phyloP scores from a whole-genome alignment of 2,888 invertebrate genomes.

The Hipparchia semele region DNA sequence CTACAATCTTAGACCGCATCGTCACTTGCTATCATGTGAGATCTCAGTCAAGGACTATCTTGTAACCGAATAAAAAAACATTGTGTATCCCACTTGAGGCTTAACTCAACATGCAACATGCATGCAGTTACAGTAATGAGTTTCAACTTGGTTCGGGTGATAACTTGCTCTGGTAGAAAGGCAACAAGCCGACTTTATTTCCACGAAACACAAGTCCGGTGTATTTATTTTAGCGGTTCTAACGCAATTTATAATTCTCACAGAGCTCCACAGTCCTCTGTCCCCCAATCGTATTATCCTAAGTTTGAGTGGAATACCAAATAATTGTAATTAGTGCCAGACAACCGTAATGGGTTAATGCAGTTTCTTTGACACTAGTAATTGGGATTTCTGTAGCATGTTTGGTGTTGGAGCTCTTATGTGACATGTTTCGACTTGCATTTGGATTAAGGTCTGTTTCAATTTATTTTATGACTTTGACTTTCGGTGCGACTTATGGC shows the following conservation, averaged over 20 bases:
- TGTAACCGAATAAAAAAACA: no score
- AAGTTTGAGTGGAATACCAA: slow-evolving; percentile 37
- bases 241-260: slow-evolving; percentile 29
- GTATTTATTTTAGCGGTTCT: slow-evolving; percentile 25
- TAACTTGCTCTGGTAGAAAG: not conserved
- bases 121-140: no score
- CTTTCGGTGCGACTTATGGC: not conserved
- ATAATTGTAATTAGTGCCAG: slow-evolving; percentile 37
- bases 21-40: no score
- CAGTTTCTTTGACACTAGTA: slow-evolving; percentile 9
- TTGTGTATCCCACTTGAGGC: no score
- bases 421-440: no score
- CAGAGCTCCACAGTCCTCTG: slow-evolving; percentile 20
- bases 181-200: not conserved
- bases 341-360: not conserved
- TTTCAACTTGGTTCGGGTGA: not conserved
- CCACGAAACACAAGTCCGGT: not conserved
- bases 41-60: no score
- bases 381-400: not conserved
- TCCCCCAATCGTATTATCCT: slow-evolving; percentile 35
- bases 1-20: no score
- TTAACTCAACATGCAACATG: no score
- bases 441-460: not conserved
- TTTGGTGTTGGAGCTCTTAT: not conserved
- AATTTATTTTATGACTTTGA: not conserved